Evolutionary conservation across 1,140 invertebrate genomes (phyloP).

Genomic region (Yoshiicerus persimilis): DNA sequence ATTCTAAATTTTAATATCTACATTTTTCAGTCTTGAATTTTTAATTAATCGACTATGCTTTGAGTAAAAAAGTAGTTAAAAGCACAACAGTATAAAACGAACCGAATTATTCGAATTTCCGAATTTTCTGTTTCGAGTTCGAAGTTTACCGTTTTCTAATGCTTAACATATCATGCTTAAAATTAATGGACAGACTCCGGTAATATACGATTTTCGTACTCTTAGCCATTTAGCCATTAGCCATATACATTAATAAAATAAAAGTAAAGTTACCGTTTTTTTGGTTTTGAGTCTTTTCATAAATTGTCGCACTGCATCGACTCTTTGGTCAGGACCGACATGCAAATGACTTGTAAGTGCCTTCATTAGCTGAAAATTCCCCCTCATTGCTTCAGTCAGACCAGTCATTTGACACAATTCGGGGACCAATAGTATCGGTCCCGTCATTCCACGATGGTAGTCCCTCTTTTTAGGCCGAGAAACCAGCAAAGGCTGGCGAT

Average conservation of each 20-base stretch:
- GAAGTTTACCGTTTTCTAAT: too few relatives aligned
- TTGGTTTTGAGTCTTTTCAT: slow-evolving; percentile 36
- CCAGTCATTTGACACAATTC: slow-evolving; percentile 49
- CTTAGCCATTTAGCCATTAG: too few relatives aligned
- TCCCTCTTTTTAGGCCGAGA: slow-evolving; percentile 43
- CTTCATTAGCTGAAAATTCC: slow-evolving; percentile 52
- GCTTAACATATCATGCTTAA: too few relatives aligned
- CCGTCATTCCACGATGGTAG: slow-evolving; percentile 41
- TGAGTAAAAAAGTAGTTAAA: too few relatives aligned
- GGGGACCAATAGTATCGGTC: slow-evolving; percentile 41
- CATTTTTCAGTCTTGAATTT: too few relatives aligned
- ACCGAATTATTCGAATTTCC: too few relatives aligned
- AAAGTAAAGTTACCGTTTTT: not conserved
- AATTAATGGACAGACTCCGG: too few relatives aligned
- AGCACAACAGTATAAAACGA: too few relatives aligned
- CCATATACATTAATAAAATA: not conserved
- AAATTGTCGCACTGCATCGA: slow-evolving; percentile 49
- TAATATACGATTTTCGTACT: too few relatives aligned
- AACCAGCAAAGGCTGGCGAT: slow-evolving; percentile 41
- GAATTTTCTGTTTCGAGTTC: too few relatives aligned
- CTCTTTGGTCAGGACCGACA: slow-evolving; percentile 54
- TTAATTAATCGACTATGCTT: too few relatives aligned
- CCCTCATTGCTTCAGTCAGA: slow-evolving; percentile 50
- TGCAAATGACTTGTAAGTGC: slow-evolving; percentile 53
- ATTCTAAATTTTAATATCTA: too few relatives aligned